Conservation (phyloP, 2,113 vertebrate species). For the Carassius gibelio region DNA sequence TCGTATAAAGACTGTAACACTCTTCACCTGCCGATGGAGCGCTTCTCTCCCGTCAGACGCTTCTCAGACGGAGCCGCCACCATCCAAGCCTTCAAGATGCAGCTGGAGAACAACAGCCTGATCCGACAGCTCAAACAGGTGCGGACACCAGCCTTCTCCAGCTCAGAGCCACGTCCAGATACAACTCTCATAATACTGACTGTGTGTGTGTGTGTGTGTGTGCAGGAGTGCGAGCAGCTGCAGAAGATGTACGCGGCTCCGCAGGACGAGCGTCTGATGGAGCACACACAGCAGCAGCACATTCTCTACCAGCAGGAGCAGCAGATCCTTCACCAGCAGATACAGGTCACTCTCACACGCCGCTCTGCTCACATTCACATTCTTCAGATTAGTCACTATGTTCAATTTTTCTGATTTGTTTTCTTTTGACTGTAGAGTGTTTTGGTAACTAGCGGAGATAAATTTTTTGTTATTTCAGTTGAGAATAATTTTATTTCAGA, state of each 20-base stretch:
- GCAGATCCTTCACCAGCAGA: constrained; percentile 88
- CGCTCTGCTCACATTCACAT: no score
- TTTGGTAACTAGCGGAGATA: no score
- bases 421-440: no score
- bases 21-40: constrained; percentile 95
- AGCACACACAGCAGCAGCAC: constrained; percentile 98
- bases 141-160: no score
- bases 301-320: constrained; percentile 94
- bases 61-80: constrained; percentile 96
- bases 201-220: no score
- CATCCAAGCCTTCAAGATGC: constrained; percentile 98
- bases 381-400: no score
- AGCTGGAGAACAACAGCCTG: constrained; percentile 96
- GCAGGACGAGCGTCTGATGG: constrained; percentile 89
- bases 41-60: constrained; percentile 95
- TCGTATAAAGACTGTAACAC: constrained; percentile 98
- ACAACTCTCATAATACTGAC: no score
- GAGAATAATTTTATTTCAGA: no score
- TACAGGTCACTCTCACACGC: constrained; percentile 72
- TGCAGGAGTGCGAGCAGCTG: constrained; percentile 95
- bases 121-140: constrained; percentile 98
- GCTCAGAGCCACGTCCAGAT: no score
- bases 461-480: no score
- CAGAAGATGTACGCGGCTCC: constrained; percentile 95
- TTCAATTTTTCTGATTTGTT: no score